phyloP scores from a whole-genome alignment of 2,888 invertebrate species.

The Morpho helenor region DNA sequence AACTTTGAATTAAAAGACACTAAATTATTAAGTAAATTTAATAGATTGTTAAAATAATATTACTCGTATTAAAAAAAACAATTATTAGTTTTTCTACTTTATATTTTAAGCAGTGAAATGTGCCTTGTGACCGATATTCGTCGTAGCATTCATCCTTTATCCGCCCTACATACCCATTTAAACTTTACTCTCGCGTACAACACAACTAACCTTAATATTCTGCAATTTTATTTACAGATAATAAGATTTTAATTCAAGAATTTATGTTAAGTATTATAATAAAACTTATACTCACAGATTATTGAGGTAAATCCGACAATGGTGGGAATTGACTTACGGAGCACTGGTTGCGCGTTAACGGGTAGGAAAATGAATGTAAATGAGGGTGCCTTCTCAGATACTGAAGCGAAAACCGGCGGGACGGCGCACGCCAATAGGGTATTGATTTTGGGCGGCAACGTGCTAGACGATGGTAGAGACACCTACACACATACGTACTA shows the following conservation, averaged over 20 bases:
- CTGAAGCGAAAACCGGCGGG: slow-evolving; percentile 58
- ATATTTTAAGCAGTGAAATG: neutral
- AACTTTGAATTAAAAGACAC: no score
- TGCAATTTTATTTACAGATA: neutral
- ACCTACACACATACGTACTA: slow-evolving; percentile 31
- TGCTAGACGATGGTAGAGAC: slow-evolving; percentile 41
- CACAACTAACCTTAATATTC: slow-evolving; percentile 26
- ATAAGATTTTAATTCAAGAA: slow-evolving; percentile 3
- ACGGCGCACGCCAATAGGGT: slow-evolving; percentile 60
- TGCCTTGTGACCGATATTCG: slow-evolving; percentile 18
- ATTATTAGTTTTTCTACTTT: neutral
- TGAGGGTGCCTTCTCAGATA: slow-evolving; percentile 58
- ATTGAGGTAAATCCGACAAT: slow-evolving; percentile 42
- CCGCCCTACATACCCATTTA: slow-evolving; percentile 53
- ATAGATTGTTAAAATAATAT: no score
- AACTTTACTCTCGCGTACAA: slow-evolving; percentile 37
- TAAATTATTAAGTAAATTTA: no score
- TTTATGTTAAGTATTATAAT: neutral
- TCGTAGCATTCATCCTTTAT: slow-evolving; percentile 38
- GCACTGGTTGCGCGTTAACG: slow-evolving; percentile 57
- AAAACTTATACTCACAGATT: slow-evolving; percentile 49
- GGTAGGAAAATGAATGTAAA: slow-evolving; percentile 52
- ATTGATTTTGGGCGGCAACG: slow-evolving; percentile 75
- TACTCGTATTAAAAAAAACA: no score
- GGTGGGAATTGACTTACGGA: slow-evolving; percentile 44